Percentiles rank a stretch among this genome's conserved stretches.
Conservation (phyloP, 2,797 vertebrate genomes). For the Tiaroga cobitis region DNA sequence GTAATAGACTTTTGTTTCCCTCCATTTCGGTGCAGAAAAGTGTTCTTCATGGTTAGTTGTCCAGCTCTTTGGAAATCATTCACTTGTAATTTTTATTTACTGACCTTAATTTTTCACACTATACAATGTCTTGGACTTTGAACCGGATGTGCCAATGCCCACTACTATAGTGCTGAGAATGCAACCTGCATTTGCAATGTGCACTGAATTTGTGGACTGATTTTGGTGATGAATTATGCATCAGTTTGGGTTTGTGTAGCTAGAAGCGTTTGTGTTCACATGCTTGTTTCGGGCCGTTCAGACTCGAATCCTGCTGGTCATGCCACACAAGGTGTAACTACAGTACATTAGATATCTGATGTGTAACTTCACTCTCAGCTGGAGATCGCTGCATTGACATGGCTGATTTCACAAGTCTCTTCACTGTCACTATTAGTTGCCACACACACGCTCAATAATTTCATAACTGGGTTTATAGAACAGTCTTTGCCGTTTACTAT, state of each 20-base stretch:
- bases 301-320: background rate
- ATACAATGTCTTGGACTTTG: background rate
- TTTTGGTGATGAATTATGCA: background rate
- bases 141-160: background rate
- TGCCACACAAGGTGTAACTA: conserved; percentile 1
- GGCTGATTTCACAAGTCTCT: conserved; percentile 33
- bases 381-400: conserved; percentile 18
- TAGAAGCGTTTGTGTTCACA: background rate
- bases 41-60: conserved; percentile 2
- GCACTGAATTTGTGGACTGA: background rate
- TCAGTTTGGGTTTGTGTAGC: background rate
- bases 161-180: background rate
- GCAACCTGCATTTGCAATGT: background rate
- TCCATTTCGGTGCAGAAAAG: background rate
- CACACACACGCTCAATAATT: background rate
- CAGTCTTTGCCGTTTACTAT: background rate
- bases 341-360: conserved; percentile 5
- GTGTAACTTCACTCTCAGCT: conserved; percentile 31
- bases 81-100: background rate
- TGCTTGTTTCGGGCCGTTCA: background rate
- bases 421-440: background rate
- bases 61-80: background rate
- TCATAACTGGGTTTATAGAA: conserved; percentile 19
- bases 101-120: conserved; percentile 4
- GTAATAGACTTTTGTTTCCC: background rate